Percentiles rank a stretch among this genome's conserved stretches.
Conservation (phyloP, 1,140 invertebrate species). For the Drosophila triauraria region DNA sequence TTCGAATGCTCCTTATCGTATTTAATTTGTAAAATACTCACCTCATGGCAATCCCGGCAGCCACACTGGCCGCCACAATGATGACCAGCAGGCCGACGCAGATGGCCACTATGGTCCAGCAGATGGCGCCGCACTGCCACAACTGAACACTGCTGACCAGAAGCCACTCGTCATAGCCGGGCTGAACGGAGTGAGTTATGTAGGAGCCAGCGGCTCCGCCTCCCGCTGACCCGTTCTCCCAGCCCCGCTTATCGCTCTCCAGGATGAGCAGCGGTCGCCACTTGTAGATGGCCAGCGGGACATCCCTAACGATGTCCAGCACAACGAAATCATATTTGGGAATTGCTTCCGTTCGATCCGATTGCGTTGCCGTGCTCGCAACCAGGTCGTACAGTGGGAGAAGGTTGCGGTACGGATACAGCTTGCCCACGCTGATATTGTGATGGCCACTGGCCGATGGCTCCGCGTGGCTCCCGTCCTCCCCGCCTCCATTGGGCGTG, state of each 20-base stretch:
- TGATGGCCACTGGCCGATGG: slow-evolving; percentile 10
- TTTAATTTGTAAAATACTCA: slow-evolving; percentile 48
- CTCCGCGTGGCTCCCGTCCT: slow-evolving; percentile 3
- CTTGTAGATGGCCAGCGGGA: slow-evolving; percentile 34
- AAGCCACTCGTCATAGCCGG: slow-evolving; percentile 81
- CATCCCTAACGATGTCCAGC: slow-evolving; percentile 72
- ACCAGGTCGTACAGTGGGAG: slow-evolving; percentile 81
- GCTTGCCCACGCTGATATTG: slow-evolving; percentile 41
- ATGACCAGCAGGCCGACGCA: slow-evolving; percentile 67
- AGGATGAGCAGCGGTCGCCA: slow-evolving; percentile 82
- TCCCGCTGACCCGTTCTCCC: slow-evolving; percentile 15
- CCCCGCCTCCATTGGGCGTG: slow-evolving; percentile 11
- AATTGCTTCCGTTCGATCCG: slow-evolving; percentile 21
- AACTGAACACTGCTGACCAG: slow-evolving; percentile 71
- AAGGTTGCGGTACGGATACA: slow-evolving; percentile 73
- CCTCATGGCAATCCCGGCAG: slow-evolving; percentile 77
- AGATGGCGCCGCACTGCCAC: slow-evolving; percentile 81
- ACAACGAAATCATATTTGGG: slow-evolving; percentile 83
- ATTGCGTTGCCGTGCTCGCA: slow-evolving; percentile 45
- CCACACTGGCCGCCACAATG: slow-evolving; percentile 72
- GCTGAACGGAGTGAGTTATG: slow-evolving; percentile 78
- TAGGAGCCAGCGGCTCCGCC: slow-evolving; percentile 41
- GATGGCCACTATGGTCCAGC: slow-evolving; percentile 80
- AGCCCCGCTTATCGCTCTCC: slow-evolving; percentile 51
- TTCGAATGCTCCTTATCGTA: not conserved